A percentile compares a stretch with the other conserved stretches of the same genome.
Conservation (phyloP, 2,888 invertebrate genomes). For the Biston betularia region DNA sequence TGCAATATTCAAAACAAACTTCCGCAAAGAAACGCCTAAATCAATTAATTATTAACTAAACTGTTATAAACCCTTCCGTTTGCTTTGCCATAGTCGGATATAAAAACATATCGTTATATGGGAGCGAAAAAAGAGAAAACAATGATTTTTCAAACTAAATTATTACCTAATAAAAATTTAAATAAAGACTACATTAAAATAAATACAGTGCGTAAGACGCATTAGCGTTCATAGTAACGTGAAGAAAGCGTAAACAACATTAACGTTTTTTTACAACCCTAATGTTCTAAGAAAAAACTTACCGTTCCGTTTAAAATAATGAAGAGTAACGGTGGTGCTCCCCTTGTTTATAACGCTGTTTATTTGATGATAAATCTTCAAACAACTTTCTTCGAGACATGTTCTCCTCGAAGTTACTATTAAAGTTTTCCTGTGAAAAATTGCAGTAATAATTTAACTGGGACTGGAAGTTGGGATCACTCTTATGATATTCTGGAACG, state of each 20-base stretch:
- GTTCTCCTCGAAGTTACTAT: slow-evolving; percentile 63
- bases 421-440: slow-evolving; percentile 78
- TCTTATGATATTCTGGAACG: neutral
- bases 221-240: too few relatives aligned
- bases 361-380: slow-evolving; percentile 63
- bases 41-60: too few relatives aligned
- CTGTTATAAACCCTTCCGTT: too few relatives aligned
- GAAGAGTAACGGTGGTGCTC: slow-evolving; percentile 49
- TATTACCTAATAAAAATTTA: too few relatives aligned
- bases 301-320: slow-evolving; percentile 50
- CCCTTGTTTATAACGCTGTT: slow-evolving; percentile 56
- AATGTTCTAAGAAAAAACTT: slow-evolving; percentile 38
- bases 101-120: too few relatives aligned
- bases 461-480: slow-evolving; percentile 49
- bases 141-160: too few relatives aligned
- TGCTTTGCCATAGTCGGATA: too few relatives aligned
- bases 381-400: slow-evolving; percentile 54
- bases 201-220: too few relatives aligned
- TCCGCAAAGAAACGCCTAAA: too few relatives aligned
- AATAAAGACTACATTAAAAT: too few relatives aligned
- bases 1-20: too few relatives aligned
- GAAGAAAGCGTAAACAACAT: slow-evolving; percentile 45
- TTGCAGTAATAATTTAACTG: slow-evolving; percentile 76
- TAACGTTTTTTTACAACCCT: slow-evolving; percentile 41
- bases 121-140: too few relatives aligned